These are phyloP conservation scores for Blastobasis adustella DNA, from an alignment of 2,888 invertebrate species.

Conservation along the genomic window DNA sequence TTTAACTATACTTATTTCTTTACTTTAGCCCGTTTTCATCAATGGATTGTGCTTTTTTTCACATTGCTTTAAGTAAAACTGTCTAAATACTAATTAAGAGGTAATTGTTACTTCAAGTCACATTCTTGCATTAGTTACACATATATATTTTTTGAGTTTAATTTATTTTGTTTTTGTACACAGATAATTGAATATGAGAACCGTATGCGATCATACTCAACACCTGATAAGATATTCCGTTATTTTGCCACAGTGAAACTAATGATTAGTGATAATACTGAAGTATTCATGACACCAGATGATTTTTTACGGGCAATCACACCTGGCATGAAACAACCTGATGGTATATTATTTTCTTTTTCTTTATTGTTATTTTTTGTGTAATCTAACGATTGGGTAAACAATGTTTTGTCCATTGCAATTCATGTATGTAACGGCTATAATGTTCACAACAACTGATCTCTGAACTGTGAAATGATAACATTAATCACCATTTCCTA, in stretches of 20 bases:
- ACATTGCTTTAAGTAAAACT: too few relatives aligned
- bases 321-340: conserved; percentile 96
- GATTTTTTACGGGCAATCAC: conserved; percentile 98
- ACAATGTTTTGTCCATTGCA: too few relatives aligned
- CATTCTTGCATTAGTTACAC: background rate
- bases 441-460: too few relatives aligned
- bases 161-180: conserved; percentile 20
- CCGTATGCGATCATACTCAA: conserved; percentile 95
- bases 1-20: too few relatives aligned
- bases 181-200: conserved; percentile 99
- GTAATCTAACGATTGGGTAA: background rate
- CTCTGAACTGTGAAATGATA: too few relatives aligned
- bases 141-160: conserved; percentile 11
- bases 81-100: background rate
- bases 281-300: conserved; percentile 97
- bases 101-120: background rate
- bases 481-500: background rate
- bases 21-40: too few relatives aligned
- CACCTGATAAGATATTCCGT: conserved; percentile 98
- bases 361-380: conserved; percentile 10
- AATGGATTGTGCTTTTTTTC: too few relatives aligned
- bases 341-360: conserved; percentile 77
- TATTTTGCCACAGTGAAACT: conserved; percentile 98
- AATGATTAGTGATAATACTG: conserved; percentile 76
- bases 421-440: too few relatives aligned